Evolutionary conservation across 1,140 invertebrate species (phyloP), one percentile per base, ranked within the genome.

Genomic region (Anthonomus grandis): DNA sequence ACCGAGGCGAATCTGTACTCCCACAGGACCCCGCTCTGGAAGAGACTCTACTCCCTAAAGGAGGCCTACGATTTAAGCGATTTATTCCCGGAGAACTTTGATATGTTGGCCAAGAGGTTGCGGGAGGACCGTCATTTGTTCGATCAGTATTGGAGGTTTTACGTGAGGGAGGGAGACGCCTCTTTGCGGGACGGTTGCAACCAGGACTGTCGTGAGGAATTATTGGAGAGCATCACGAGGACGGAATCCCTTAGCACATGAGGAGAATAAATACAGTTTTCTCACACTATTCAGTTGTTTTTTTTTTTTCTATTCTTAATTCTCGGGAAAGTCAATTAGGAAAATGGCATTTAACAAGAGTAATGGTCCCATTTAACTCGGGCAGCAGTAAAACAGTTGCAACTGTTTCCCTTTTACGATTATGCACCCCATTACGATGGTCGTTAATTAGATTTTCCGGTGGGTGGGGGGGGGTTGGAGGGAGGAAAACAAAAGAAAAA

Each of bases 11-110:
- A 86, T 65, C 44, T 65, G 24, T 56, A 67, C 6, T 60, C 68
- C 2, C 17, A 71, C 6, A 39, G 59, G 45, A 59, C 63, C 38
- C 79, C 79, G 0, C 36, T 56, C 3, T 81, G 80, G 79, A 72
- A 64, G 18, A 71, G 73, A 59, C 70, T 77, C 0, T 83, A 81
- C 60, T 76, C 76, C 10, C 56, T 64, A 37, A 81, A 77, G 62
- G 77, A 83, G 37, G 79, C 77, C 38, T 89, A 84, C 66, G 75
- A 71, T 17, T 64, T 87, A 0, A 51, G 67, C 10, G 74, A 80
- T 34, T 68, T 82, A 0, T 74, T 74, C 2, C 71, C 79, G 0
- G 58, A 66, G 0, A 73, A 76, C 21, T 69, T 83, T 42, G 71
- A 81, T 31, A 50, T 67, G n/a, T 65, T 81, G 45, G 67, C 81